Percentiles rank a stretch among this genome's conserved stretches.
Evolutionary conservation across 2,797 vertebrate species (phyloP).

Genomic region (Tapirus indicus): DNA sequence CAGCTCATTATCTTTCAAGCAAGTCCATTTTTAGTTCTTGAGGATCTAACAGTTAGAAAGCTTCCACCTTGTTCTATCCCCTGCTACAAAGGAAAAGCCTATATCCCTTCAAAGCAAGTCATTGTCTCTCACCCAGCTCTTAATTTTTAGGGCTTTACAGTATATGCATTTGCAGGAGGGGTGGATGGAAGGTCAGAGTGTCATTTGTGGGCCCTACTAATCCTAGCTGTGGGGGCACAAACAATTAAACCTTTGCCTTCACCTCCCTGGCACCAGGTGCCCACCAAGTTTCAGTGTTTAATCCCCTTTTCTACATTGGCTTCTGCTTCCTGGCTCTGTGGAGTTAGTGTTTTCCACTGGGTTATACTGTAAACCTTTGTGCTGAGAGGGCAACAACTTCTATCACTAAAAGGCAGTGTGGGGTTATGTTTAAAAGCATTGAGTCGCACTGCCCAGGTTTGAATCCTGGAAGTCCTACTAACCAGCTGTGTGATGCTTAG

Average conservation of each 20-base stretch:
- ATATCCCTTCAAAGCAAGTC: not conserved
- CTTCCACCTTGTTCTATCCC: not conserved
- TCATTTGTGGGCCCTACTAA: not conserved
- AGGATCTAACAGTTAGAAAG: not conserved
- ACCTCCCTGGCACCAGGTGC: not conserved
- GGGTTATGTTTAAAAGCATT: not conserved
- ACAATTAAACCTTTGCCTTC: not conserved
- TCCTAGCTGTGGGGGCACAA: not conserved
- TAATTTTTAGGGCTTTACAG: not conserved
- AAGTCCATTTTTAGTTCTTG: not conserved
- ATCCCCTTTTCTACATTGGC: not conserved
- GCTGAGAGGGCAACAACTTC: not conserved
- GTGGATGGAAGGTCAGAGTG: not conserved
- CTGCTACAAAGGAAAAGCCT: not conserved
- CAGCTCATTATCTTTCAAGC: not conserved
- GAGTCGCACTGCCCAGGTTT: not conserved
- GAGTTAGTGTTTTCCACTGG: not conserved
- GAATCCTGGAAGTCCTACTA: not conserved
- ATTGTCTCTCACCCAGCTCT: not conserved
- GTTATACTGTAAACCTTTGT: not conserved
- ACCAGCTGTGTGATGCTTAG: not conserved
- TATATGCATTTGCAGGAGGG: not conserved
- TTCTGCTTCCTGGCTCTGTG: not conserved
- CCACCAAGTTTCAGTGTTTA: not conserved
- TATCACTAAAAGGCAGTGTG: accelerated